Percentiles rank a stretch among this genome's conserved stretches.
Conservation (phyloP, 2,888 invertebrate species). For the Cordilura impudica region DNA sequence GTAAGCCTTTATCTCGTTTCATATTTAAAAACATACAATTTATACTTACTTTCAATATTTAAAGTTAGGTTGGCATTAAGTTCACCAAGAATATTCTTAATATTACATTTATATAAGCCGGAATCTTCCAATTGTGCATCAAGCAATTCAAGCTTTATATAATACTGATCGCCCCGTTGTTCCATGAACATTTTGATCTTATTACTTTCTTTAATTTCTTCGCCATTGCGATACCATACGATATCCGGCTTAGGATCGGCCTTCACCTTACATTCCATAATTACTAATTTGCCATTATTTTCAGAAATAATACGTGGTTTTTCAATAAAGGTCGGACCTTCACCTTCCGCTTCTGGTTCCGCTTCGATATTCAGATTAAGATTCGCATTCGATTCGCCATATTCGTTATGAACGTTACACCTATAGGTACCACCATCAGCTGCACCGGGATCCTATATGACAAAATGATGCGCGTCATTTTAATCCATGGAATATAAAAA, state of each 20-base stretch:
- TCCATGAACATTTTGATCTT: constrained; percentile 89
- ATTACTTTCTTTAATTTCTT: constrained; percentile 87
- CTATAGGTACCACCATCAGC: constrained; percentile 93
- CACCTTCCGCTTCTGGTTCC: constrained; percentile 94
- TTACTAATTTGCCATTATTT: constrained; percentile 88
- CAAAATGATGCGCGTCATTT: background rate
- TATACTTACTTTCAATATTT: constrained; percentile 96
- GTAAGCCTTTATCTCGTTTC: background rate
- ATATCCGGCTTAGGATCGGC: constrained; percentile 90
- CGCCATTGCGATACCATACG: constrained; percentile 89
- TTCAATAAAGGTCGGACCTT: constrained; percentile 95
- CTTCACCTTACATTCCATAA: constrained; percentile 91
- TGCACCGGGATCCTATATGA: constrained; percentile 85
- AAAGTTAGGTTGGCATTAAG: constrained; percentile 97
- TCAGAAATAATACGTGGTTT: constrained; percentile 93
- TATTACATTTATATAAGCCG: constrained; percentile 98
- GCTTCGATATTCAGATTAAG: constrained; percentile 98
- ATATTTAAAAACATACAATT: background rate
- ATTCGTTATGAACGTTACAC: constrained; percentile 96
- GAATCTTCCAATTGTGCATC: constrained; percentile 97
- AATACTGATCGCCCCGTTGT: constrained; percentile 88
- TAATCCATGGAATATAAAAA: background rate
- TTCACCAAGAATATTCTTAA: constrained; percentile 97
- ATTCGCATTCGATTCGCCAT: constrained; percentile 97
- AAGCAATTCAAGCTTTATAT: constrained; percentile 90